These are phyloP conservation scores for Salvelinus alpinus DNA, from an alignment of 2,113 vertebrate species.

Conservation along the genomic window DNA sequence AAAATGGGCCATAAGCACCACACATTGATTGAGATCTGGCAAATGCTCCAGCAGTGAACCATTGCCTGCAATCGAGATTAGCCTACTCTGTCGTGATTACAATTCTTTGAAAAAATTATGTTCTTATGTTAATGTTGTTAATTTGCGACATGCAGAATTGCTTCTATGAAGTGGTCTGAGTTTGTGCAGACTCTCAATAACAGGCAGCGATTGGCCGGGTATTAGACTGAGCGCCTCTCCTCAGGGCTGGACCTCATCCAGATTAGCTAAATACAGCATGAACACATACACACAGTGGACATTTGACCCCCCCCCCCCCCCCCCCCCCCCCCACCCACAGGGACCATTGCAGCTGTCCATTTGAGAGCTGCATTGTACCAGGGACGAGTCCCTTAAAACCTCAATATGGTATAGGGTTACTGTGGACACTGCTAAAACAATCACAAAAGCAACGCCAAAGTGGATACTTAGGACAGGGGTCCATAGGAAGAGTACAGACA, in stretches of 20 bases:
- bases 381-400: slow-evolving; percentile 57
- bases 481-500: no score
- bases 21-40: no score
- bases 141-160: background rate
- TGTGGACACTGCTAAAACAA: slow-evolving; percentile 14
- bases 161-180: slow-evolving; percentile 13
- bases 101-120: no score
- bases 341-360: slow-evolving; percentile 71
- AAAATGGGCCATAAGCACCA: background rate
- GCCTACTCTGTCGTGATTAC: no score
- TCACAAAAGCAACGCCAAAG: background rate
- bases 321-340: slow-evolving; percentile 17
- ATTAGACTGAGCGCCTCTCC: slow-evolving; percentile 32
- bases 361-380: slow-evolving; percentile 59
- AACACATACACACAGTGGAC: slow-evolving; percentile 30
- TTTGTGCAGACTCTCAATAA: background rate
- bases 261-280: slow-evolving; percentile 69
- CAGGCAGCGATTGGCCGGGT: slow-evolving; percentile 15
- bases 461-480: background rate
- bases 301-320: slow-evolving; percentile 58
- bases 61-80: no score
- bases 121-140: no score
- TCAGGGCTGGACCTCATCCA: slow-evolving; percentile 57
- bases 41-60: no score
- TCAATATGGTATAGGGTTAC: slow-evolving; percentile 47